These are phyloP conservation scores for Leptarthrus brevirostris DNA, from an alignment of 2,888 invertebrate species.

Conservation along the genomic window DNA sequence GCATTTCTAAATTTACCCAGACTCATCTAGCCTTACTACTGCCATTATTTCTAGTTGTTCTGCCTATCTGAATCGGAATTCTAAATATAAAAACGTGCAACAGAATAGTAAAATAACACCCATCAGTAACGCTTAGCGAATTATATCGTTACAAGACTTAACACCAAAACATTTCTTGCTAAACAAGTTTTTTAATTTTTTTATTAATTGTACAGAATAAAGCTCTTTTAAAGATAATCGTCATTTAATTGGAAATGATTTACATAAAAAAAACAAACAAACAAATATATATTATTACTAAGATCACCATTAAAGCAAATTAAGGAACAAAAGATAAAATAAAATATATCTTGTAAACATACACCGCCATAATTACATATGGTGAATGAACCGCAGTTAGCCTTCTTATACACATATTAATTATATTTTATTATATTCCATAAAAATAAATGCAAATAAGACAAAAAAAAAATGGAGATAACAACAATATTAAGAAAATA, in stretches of 20 bases:
- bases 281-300: not conserved
- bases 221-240: too few species aligned
- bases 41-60: too few species aligned
- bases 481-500: slow-evolving; percentile 7
- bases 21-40: too few species aligned
- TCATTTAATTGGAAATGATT: not conserved
- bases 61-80: too few species aligned
- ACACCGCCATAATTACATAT: slow-evolving; percentile 1
- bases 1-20: too few species aligned
- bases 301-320: not conserved
- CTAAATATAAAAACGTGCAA: too few species aligned
- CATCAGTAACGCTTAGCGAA: too few species aligned
- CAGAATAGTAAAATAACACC: too few species aligned
- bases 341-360: not conserved
- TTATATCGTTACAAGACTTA: too few species aligned
- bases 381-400: slow-evolving; percentile 32
- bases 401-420: slow-evolving; percentile 36
- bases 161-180: too few species aligned
- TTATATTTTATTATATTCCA: slow-evolving; percentile 32
- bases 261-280: not conserved
- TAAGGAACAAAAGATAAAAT: not conserved
- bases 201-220: too few species aligned
- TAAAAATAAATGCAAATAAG: not conserved
- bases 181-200: too few species aligned
- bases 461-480: slow-evolving; percentile 4